Percentiles rank a stretch among this genome's conserved stretches.
Conservation (phyloP, 1,140 invertebrate genomes). For the Heliconius eleuchia region DNA sequence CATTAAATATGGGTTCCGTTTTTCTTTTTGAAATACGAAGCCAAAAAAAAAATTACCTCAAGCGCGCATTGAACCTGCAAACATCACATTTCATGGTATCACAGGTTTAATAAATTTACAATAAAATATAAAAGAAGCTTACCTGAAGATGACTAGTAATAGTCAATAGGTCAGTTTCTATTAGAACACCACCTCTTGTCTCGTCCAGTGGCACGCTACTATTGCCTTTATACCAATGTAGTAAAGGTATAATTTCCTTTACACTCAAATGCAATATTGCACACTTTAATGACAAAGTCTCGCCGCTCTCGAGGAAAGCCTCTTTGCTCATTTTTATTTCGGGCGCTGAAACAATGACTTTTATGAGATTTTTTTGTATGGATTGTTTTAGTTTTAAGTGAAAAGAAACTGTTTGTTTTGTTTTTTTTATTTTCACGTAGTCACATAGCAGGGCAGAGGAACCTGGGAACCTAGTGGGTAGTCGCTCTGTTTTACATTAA, state of each 20-base stretch:
- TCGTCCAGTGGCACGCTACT: slow-evolving; percentile 63
- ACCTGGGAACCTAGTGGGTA: too few relatives aligned
- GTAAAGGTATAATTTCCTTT: slow-evolving; percentile 48
- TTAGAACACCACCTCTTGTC: slow-evolving; percentile 62
- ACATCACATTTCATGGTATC: too few relatives aligned
- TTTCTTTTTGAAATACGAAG: too few relatives aligned
- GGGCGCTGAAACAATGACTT: slow-evolving; percentile 53
- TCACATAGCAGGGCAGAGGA: too few relatives aligned
- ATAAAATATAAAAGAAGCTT: slow-evolving; percentile 23
- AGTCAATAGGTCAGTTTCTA: slow-evolving; percentile 70
- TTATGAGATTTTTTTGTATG: background rate
- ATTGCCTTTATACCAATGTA: slow-evolving; percentile 67
- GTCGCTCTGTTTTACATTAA: too few relatives aligned
- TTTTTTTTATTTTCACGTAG: too few relatives aligned
- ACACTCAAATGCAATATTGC: slow-evolving; percentile 60
- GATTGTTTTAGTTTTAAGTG: background rate
- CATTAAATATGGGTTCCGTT: too few relatives aligned
- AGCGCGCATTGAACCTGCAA: too few relatives aligned
- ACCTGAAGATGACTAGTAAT: slow-evolving; percentile 72
- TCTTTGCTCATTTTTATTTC: slow-evolving; percentile 73
- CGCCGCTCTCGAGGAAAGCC: slow-evolving; percentile 69
- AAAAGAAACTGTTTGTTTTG: background rate
- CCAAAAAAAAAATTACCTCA: too few relatives aligned
- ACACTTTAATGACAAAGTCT: slow-evolving; percentile 71
- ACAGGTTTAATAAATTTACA: background rate